Percentiles rank a stretch among this genome's conserved stretches.
These are phyloP conservation scores for Poecile montanus DNA, from an alignment of 2,797 vertebrate species.

Conservation along the genomic window DNA sequence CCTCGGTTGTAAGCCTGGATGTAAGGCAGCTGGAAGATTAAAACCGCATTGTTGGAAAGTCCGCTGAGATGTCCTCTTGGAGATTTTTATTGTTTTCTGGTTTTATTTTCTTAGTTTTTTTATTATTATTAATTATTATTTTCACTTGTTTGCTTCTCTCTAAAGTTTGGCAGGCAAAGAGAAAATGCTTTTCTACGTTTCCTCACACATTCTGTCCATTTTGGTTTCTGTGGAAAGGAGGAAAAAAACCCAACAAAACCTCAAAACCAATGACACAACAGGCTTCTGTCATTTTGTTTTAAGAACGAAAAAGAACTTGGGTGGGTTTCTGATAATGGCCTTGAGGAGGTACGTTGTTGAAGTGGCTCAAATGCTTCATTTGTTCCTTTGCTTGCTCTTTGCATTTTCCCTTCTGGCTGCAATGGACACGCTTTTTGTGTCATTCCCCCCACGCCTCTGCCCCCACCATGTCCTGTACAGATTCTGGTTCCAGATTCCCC, in stretches of 20 bases:
- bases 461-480: neutral
- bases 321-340: constrained; percentile 41
- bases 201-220: constrained; percentile 19
- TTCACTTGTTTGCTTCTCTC: constrained; percentile 40
- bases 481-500: constrained; percentile 22
- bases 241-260: neutral
- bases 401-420: constrained; percentile 40
- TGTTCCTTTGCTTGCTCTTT: constrained; percentile 26
- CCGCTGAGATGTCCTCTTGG: constrained; percentile 41
- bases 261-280: neutral
- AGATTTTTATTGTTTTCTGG: constrained; percentile 30
- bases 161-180: constrained; percentile 65
- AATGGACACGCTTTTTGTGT: neutral
- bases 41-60: constrained; percentile 68
- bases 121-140: neutral
- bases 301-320: constrained; percentile 11
- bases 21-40: constrained; percentile 81
- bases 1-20: constrained; percentile 69
- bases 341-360: constrained; percentile 52
- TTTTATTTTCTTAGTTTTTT: constrained; percentile 17
- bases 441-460: neutral
- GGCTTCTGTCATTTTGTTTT: constrained; percentile 7
- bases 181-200: constrained; percentile 55
- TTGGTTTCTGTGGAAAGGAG: neutral
- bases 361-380: constrained; percentile 40